Base-by-base conservation (phyloP, 2,888 invertebrate genomes). In the Meghimatium bilineatum region DNA sequence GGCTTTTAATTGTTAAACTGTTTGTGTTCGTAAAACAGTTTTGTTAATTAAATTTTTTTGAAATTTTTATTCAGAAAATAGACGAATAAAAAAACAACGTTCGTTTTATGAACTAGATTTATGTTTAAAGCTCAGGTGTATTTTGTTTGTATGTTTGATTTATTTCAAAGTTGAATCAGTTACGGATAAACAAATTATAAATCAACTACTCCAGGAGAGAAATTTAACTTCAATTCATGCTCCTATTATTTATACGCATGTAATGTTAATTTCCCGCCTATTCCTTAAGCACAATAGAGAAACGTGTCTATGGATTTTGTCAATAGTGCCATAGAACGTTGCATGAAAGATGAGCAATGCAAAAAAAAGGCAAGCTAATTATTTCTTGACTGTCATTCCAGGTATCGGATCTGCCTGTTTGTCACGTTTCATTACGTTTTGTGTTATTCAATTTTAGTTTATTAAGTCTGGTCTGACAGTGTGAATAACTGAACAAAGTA, bases 401-500 rank as follows among this genome's bases (percentile, higher is more conserved):
- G 44, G 29, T 32, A 52, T 74, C 74, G 23, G 32, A 32, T 52
- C 36, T 26, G 29, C 20, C 1, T 36, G 8, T 12, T 69, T 36
- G 69, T 23, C 72, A 44, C 52, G 74, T 74, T 74, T 74, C 74
- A 74, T 74, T 74, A 10, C 6, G 10, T 66, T 66, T 29, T 66
- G 14, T 66, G 29, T 66, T 32, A 10, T 71, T 38, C 17, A 20
- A 49, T 29, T 74, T 20, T 52, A 32, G 32, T 74, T 74, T 52
- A 74, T 52, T 49, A 29, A 74, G 52, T 74, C 74, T 74, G 32
- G 32, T 52, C 74, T 74, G 29, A 1, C 17, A 74, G 74, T 74
- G 52, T 74, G 49, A 10, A 32, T 74, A 52, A 32, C 74, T 32
- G 74, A 52, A 74, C 52, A 52, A 74, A 74, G 74, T 74, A 52